Percentiles rank a stretch among this genome's conserved stretches.
phyloP scores from a whole-genome alignment of 2,113 vertebrate species.

The Muscicapa adusta region DNA sequence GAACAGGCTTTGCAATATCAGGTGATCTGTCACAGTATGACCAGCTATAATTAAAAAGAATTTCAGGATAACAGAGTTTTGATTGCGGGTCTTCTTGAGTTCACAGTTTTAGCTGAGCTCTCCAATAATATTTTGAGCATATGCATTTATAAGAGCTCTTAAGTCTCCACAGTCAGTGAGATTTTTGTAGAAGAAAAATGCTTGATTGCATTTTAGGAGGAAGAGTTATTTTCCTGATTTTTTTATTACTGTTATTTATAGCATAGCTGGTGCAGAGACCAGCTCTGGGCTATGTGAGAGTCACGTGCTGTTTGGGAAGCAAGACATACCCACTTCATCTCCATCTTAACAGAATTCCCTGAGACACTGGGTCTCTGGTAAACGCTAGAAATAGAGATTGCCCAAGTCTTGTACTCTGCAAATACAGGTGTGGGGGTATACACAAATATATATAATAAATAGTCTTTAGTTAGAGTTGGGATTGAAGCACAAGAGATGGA shows the following conservation, averaged over 20 bases:
- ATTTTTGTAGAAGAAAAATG: constrained; percentile 2
- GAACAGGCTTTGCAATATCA: constrained; percentile 6
- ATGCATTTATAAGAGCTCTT: constrained; percentile 27
- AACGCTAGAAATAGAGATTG: background rate
- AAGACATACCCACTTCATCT: background rate
- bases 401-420: background rate
- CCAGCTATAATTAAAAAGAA: constrained; percentile 42
- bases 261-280: background rate
- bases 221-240: constrained; percentile 18
- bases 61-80: background rate
- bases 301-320: background rate
- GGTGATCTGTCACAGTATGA: background rate
- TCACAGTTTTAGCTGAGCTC: constrained; percentile 10
- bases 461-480: no score
- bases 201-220: constrained; percentile 18
- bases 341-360: background rate
- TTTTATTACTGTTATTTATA: constrained; percentile 31
- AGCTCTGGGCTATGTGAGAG: constrained; percentile 20
- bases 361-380: background rate
- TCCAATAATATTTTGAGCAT: constrained; percentile 5
- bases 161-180: background rate
- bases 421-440: background rate
- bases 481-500: no score
- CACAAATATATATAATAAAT: no score
- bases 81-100: background rate